phyloP scores from a whole-genome alignment of 2,113 vertebrate species.

The Calidris pugnax region DNA sequence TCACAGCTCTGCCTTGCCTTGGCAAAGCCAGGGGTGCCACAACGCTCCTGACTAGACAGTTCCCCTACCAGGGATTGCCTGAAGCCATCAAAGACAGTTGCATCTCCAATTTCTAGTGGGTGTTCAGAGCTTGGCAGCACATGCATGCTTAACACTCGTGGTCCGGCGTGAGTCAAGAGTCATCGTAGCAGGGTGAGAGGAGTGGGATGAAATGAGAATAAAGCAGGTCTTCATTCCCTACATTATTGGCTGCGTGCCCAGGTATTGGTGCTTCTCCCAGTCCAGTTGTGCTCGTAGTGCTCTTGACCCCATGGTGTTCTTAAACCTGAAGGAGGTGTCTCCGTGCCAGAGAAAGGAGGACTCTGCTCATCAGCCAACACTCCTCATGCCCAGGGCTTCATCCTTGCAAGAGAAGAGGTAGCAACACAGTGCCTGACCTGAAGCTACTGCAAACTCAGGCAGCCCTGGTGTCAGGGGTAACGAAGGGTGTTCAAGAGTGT shows the following conservation, averaged over 20 bases:
- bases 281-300: not conserved
- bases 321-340: not conserved
- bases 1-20: not conserved
- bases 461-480: not conserved
- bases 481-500: not conserved
- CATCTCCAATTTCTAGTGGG: not conserved
- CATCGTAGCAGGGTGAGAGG: not conserved
- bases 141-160: not conserved
- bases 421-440: not conserved
- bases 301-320: not conserved
- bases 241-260: fast-evolving
- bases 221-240: not conserved
- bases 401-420: not conserved
- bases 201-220: not conserved
- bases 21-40: not conserved
- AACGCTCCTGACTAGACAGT: not conserved
- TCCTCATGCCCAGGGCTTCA: not conserved
- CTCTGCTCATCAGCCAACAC: not conserved
- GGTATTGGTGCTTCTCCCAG: not conserved
- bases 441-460: not conserved
- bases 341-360: not conserved
- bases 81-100: not conserved
- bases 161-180: not conserved
- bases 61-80: not conserved
- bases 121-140: not conserved